Conservation (phyloP, 92 coral and sea anemone genomes). For the Zoanthus gigantus region DNA sequence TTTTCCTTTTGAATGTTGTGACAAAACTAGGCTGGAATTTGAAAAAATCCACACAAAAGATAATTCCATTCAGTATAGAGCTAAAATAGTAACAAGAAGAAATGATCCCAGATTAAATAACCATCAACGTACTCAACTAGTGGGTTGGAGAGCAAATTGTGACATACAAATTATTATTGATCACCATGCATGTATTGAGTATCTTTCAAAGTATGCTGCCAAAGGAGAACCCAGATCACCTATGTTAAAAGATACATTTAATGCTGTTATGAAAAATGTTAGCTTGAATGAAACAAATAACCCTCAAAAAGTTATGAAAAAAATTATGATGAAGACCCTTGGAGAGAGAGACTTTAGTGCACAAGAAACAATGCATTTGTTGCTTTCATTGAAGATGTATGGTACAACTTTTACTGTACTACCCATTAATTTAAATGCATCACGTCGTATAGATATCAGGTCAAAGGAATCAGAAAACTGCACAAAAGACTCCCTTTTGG, state of each 20-base stretch:
- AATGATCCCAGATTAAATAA: slow-evolving; percentile 37
- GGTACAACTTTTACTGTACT: background rate
- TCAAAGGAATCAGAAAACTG: slow-evolving; percentile 3
- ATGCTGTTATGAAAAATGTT: slow-evolving; percentile 48
- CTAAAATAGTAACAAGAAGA: slow-evolving; percentile 70
- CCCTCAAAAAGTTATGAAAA: slow-evolving; percentile 55
- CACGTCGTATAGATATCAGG: too few species aligned
- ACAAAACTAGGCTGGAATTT: slow-evolving; percentile 62
- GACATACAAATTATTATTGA: slow-evolving; percentile 49
- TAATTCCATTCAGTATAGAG: slow-evolving; percentile 55
- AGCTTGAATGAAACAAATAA: slow-evolving; percentile 7
- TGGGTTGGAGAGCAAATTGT: slow-evolving; percentile 71
- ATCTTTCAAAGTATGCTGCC: slow-evolving; percentile 61
- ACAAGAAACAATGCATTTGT: slow-evolving; percentile 1
- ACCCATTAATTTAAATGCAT: too few species aligned
- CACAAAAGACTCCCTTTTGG: slow-evolving; percentile 5
- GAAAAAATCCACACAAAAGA: slow-evolving; percentile 62
- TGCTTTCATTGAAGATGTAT: background rate
- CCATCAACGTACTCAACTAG: slow-evolving; percentile 59
- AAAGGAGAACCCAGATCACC: slow-evolving; percentile 7
- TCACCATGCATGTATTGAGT: slow-evolving; percentile 29
- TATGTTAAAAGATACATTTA: slow-evolving; percentile 55
- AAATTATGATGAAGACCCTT: slow-evolving; percentile 13
- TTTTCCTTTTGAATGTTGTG: slow-evolving; percentile 67
- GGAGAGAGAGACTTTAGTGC: slow-evolving; percentile 12